Base-by-base conservation (phyloP, 2,888 invertebrate genomes). In the Sipha maydis region DNA sequence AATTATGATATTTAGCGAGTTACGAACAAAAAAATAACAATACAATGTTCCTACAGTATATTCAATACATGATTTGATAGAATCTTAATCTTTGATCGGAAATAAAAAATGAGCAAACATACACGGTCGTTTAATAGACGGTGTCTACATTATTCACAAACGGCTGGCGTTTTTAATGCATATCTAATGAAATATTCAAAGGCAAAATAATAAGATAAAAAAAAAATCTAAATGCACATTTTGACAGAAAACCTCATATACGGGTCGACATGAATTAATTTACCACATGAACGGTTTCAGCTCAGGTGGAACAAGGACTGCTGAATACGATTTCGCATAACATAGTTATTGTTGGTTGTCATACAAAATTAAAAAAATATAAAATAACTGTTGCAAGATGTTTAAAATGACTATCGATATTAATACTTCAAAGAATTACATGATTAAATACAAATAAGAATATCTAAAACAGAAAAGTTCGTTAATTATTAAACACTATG, bases 201-300 rank as follows among this genome's bases (percentile, higher is more conserved):
- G 38, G 73, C 75, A 48, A 56, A 34, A 75, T 71, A 83, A 71
- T 56, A 28, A 48, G 75, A 75, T 77, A 73, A 75, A 54, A 56
- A 83, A 25, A 48, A 25, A 19, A 56, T 77, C 25, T 48, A 67
- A 73, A 77, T 41, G 41, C 48, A 31, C 31, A 31, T 69, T 69
- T 69, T 69, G 77, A 85, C 67, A 31, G 69, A 69, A 85, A 78
- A 77, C 48, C 85, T 31, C 8, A 21, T 38, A 3, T 61, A 69
- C 67, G 77, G 34, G 19, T 69, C 5, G 78, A 85, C 69, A n/a
- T 48, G n/a, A 78, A 78, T 54, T 78, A 7, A 85, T 78, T 85
- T 78, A 85, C 54, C 83, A 76, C 83, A 76, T 61, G 83, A 84
- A 84, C 38, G 75, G 21, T 56, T 84, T 84, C 61, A 76, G 28